These are phyloP conservation scores for Philaethria dido DNA, from an alignment of 2,888 invertebrate species.

Conservation along the genomic window DNA sequence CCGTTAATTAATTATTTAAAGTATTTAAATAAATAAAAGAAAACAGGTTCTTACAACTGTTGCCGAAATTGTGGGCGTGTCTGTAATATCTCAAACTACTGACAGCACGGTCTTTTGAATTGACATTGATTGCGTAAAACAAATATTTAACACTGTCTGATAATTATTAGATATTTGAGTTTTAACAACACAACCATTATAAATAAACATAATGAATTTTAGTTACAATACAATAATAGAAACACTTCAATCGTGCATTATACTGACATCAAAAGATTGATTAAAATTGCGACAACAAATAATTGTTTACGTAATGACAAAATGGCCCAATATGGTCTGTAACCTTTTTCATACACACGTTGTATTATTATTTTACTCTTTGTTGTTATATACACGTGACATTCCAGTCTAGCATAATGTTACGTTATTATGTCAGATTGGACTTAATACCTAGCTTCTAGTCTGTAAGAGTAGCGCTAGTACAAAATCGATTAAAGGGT, in stretches of 20 bases:
- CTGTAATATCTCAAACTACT: conserved; percentile 24
- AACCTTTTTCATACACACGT: too few species aligned
- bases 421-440: too few species aligned
- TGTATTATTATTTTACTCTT: too few species aligned
- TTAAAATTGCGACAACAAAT: conserved; percentile 8
- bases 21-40: conserved; percentile 28
- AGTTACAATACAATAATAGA: conserved; percentile 6
- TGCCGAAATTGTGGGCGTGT: conserved; percentile 34
- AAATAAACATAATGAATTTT: conserved; percentile 42
- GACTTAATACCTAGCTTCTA: neutral
- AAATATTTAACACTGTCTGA: conserved; percentile 64
- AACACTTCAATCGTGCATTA: neutral
- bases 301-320: neutral
- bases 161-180: conserved; percentile 63
- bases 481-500: conserved; percentile 12
- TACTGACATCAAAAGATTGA: neutral
- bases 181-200: conserved; percentile 49
- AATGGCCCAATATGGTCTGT: neutral
- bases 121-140: conserved; percentile 56
- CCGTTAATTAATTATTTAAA: conserved; percentile 31
- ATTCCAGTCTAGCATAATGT: too few species aligned
- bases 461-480: neutral
- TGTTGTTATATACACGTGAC: too few species aligned
- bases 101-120: conserved; percentile 30
- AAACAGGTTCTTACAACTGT: conserved; percentile 31